Evolutionary conservation across 2,888 invertebrate species (phyloP).

Genomic region (Tholera decimalis): DNA sequence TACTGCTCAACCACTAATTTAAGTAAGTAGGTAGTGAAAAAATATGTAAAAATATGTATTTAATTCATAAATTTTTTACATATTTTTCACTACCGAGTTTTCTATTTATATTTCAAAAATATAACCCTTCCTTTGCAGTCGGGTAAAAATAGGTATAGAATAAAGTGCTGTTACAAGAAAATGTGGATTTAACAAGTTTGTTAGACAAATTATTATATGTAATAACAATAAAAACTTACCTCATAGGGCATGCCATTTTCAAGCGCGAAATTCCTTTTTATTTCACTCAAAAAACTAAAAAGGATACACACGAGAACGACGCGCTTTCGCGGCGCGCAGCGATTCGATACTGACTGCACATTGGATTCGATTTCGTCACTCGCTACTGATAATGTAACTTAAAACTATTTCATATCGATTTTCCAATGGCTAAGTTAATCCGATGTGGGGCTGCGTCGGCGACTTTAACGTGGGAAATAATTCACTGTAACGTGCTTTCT

Average conservation of each 20-base stretch:
- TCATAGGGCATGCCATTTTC: constrained; percentile 88
- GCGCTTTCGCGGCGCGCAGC: constrained; percentile 73
- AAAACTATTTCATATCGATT: constrained; percentile 68
- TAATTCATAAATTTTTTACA: no score
- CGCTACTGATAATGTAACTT: constrained; percentile 72
- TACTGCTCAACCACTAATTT: no score
- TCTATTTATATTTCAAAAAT: no score
- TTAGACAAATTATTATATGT: background rate
- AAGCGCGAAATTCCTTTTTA: constrained; percentile 13
- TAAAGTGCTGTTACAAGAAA: no score
- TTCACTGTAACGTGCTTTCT: constrained; percentile 30
- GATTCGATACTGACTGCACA: constrained; percentile 69
- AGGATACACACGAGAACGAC: constrained; percentile 61
- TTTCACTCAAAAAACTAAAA: constrained; percentile 32
- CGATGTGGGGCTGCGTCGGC: constrained; percentile 33
- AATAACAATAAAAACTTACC: constrained; percentile 71
- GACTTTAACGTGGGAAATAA: constrained; percentile 37
- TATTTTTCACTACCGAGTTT: no score
- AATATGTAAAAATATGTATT: no score
- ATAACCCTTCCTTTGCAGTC: no score
- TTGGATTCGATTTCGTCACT: constrained; percentile 76
- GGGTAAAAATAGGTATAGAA: no score
- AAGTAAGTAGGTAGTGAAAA: no score
- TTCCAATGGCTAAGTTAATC: constrained; percentile 50
- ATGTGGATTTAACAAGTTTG: background rate